Evolutionary conservation across 2,888 invertebrate genomes (phyloP).

Genomic region (Opisthograptis luteolata): DNA sequence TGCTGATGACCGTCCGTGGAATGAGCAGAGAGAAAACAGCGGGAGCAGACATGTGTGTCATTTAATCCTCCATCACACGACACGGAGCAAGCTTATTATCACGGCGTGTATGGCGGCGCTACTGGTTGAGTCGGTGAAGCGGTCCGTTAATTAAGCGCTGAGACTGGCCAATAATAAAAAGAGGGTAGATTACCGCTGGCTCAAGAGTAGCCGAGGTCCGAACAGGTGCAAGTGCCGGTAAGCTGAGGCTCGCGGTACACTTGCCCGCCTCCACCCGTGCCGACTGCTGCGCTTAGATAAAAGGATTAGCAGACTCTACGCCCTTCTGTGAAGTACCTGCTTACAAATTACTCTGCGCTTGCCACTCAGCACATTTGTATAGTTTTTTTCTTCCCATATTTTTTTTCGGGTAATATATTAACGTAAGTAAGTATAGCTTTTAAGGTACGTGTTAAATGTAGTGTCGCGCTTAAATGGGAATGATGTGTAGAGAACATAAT

Average conservation of each 20-base stretch:
- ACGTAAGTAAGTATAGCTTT: not conserved
- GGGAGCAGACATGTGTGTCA: slow-evolving; percentile 12
- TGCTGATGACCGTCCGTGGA: not conserved
- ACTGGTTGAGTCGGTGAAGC: slow-evolving; percentile 46
- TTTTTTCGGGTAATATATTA: not conserved
- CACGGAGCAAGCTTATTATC: slow-evolving; percentile 29
- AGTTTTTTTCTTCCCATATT: not conserved
- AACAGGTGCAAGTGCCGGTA: slow-evolving; percentile 61
- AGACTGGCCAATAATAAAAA: slow-evolving; percentile 61
- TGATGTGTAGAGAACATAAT: slow-evolving; percentile 7
- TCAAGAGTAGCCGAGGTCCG: slow-evolving; percentile 51
- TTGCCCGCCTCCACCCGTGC: slow-evolving; percentile 53
- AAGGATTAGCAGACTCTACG: slow-evolving; percentile 71
- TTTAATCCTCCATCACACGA: slow-evolving; percentile 28
- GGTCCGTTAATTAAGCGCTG: slow-evolving; percentile 61
- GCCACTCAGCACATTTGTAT: slow-evolving; percentile 38
- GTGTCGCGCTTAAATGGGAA: not conserved
- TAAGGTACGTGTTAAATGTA: not conserved
- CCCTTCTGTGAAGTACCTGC: slow-evolving; percentile 46
- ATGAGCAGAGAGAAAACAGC: slow-evolving; percentile 8
- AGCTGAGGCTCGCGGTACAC: slow-evolving; percentile 44
- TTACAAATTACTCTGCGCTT: slow-evolving; percentile 29
- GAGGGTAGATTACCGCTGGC: slow-evolving; percentile 57
- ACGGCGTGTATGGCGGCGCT: slow-evolving; percentile 20
- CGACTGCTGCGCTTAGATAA: slow-evolving; percentile 74